Base-by-base conservation (phyloP, 1,140 invertebrate genomes). In the Campoletis sonorensis region DNA sequence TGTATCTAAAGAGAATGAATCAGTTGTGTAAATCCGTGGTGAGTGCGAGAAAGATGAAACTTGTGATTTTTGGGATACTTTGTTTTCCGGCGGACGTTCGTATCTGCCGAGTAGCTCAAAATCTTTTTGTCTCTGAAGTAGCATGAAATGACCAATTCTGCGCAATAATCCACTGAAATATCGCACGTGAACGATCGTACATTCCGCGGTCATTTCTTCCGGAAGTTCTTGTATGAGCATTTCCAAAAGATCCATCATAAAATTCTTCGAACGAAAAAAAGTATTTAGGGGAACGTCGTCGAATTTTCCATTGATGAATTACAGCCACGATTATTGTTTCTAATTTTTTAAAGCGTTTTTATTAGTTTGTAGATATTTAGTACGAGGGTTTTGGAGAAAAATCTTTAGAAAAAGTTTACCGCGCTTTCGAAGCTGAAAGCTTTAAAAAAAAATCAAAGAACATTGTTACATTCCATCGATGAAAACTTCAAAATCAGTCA, bases 171-270 rank as follows among this genome's bases (percentile, higher is more conserved):
- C 45, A 71, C 61, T 21, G 26, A 80, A 80, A 23, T 80, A 71
- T 33, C 58, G 30, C 45, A 33, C 33, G 23, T 72, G 67, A 26
- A 71, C 30, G 18, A 72, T 49, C 51, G 33, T 80, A 45, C 67
- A 77, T 23, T 79, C 75, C 13, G 21, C 71, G 7, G 73, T 81
- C 80, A 81, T 81, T 16, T 54, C 23, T 4, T 26, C 49, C 18
- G 80, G 80, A 21, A 49, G 70, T 71, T 81, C 61, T 70, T 49
- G 61, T 7, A 33, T 68, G 27, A 81, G 76, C 80, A 79, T 81
- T 40, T 81, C 75, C 75, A 81, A 54, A 40, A 81, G 33, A 40
- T 81, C 80, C 45, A 54, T 70, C 75, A 71, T 70, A 54, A 81
- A 81, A 49, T 81, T 81, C 80, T 81, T 54, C 40, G 40, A 54